phyloP scores from a whole-genome alignment of 2,113 vertebrate genomes.

The Helogale parvula region DNA sequence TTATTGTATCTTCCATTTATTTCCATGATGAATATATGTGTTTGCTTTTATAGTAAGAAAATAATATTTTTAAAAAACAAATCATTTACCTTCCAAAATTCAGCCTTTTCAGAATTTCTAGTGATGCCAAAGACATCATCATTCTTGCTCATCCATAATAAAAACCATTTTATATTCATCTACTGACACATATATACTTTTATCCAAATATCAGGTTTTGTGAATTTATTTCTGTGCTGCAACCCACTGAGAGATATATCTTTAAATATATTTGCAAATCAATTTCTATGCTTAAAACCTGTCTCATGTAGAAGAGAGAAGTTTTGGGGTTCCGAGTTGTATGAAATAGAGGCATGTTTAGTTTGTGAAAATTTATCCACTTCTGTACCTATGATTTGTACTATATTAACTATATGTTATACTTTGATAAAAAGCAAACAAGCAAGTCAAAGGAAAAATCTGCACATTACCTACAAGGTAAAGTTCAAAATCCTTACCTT shows the following conservation, averaged over 20 bases:
- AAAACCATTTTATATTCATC: not conserved
- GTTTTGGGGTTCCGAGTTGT: not conserved
- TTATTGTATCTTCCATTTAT: not conserved
- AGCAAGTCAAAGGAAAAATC: not conserved
- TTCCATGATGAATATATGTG: not conserved
- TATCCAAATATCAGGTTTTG: not conserved
- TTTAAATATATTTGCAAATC: not conserved
- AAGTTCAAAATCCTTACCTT: not conserved
- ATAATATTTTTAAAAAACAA: not conserved
- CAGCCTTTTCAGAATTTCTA: not conserved
- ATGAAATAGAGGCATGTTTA: not conserved
- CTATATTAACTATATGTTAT: not conserved
- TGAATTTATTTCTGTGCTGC: not conserved
- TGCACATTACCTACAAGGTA: not conserved
- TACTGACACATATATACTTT: not conserved
- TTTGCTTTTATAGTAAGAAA: conserved; percentile 12
- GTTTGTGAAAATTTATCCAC: not conserved
- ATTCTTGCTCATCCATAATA: not conserved
- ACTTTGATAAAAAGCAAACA: not conserved
- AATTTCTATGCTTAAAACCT: not conserved
- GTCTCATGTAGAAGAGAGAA: not conserved
- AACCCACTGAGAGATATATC: not conserved
- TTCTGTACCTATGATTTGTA: not conserved
- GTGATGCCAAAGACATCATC: not conserved
- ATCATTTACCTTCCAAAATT: not conserved